Evolutionary conservation across 1,140 invertebrate species (phyloP).

Genomic region (fruit fly (Drosophila melanogaster)): Release_6_plus_ISO1_MT NT_033779.5:1863001-1863500

Average conservation of each 20-base stretch:
- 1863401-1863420: slow-evolving; percentile 46
- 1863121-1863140: background rate
- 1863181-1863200: no score
- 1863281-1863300: slow-evolving; percentile 3
- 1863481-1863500: slow-evolving; percentile 37
- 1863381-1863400: slow-evolving; percentile 50
- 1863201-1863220: no score
- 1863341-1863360: slow-evolving; percentile 23
- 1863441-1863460: slow-evolving; percentile 66
- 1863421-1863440: slow-evolving; percentile 43
- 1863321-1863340: slow-evolving; percentile 17
- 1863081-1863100: background rate
- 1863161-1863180: no score
- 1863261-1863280: slow-evolving; percentile 4
- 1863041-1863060: slow-evolving; percentile 50
- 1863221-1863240: background rate
- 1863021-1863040: slow-evolving; percentile 19
- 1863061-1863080: slow-evolving; percentile 42
- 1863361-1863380: slow-evolving; percentile 44
- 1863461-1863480: slow-evolving; percentile 83
- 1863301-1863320: slow-evolving; percentile 12
- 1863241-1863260: background rate
- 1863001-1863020: slow-evolving; percentile 70
- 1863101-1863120: background rate
- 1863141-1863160: no score